Evolutionary conservation across 2,113 vertebrate species (phyloP).

Genomic region (Recurvirostra avosetta): DNA sequence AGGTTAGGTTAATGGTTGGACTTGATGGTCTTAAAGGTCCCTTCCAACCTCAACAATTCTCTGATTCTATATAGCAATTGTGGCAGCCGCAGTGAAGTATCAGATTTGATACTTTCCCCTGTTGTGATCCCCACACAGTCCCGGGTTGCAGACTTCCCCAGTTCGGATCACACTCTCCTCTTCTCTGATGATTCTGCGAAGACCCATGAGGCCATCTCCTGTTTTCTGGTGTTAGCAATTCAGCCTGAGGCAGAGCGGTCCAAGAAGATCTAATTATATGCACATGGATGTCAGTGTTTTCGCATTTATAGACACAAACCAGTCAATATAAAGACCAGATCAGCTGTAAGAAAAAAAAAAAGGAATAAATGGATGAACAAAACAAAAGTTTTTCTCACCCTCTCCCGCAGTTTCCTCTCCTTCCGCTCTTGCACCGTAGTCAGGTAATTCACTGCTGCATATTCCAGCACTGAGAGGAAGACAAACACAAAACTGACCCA

Average conservation of each 20-base stretch:
- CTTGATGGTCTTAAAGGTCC: too few relatives aligned
- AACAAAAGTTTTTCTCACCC: conserved; percentile 27
- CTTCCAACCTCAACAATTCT: too few relatives aligned
- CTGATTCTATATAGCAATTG: neutral
- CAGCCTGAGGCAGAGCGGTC: neutral
- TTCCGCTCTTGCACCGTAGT: conserved; percentile 85
- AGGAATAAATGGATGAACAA: neutral
- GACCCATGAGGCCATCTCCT: neutral
- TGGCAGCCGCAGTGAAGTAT: neutral
- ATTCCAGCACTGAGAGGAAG: conserved; percentile 96
- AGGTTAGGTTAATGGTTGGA: too few relatives aligned
- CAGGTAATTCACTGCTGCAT: conserved; percentile 91
- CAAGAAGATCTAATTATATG: neutral
- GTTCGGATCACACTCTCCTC: neutral
- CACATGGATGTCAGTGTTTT: neutral
- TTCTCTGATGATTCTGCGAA: neutral
- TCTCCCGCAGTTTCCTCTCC: conserved; percentile 78
- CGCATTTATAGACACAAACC: neutral
- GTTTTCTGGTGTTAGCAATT: neutral
- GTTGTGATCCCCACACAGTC: neutral
- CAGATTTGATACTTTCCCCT: neutral
- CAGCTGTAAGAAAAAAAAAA: neutral
- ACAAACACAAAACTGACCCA: conserved; percentile 99
- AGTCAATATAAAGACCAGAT: neutral
- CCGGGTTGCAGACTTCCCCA: neutral